Base-by-base conservation (phyloP, 2,797 vertebrate species). In the Oreonectes daqikongensis region DNA sequence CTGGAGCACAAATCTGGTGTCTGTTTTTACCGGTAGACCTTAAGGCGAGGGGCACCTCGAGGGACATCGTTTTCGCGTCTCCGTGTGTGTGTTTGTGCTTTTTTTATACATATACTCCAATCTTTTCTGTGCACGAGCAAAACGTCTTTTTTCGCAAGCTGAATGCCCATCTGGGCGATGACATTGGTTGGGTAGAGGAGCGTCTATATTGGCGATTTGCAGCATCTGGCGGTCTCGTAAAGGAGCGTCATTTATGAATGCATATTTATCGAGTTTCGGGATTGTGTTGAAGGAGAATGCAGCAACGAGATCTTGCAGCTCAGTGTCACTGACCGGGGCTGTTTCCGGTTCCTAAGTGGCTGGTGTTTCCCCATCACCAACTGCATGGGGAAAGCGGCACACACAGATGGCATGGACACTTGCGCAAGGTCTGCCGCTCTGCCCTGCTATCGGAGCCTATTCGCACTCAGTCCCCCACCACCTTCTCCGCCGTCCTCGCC, bases 381-480 rank as follows among this genome's bases (percentile, higher is more conserved):
- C 90, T 90, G 92, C 90, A 93, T 93, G 93, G 93, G 91, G 93
- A 94, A 91, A 92, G 91, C 91, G 91, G 89, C 90, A 92, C 92
- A 94, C 94, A 93, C 95, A 93, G 93, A 96, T 96, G 95, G 95
- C 95, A 95, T 95, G 95, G 94, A 95, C 95, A 95, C 94, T 95
- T 94, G 94, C 94, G 94, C 94, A 93, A 94, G 94, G 92, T 94
- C 94, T 90, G 93, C 93, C 91, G 94, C 93, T 93, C 94, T 92
- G 93, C 93, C 93, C 93, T 92, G 93, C 93, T 89, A 91, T 90
- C 90, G 92, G 92, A 94, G 94, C 90, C 90, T 85, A 83, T 89
- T 89, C 79, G 89, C 92, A 86, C 92, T 72, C 69, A 75, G 70
- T 76, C 65, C 75, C 67, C 75, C 67, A 77, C 55, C 83, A 77